Evolutionary conservation across 2,797 vertebrate genomes (phyloP), one percentile per base, ranked within the genome.

Genomic region (Acipenser transmontanus): DNA sequence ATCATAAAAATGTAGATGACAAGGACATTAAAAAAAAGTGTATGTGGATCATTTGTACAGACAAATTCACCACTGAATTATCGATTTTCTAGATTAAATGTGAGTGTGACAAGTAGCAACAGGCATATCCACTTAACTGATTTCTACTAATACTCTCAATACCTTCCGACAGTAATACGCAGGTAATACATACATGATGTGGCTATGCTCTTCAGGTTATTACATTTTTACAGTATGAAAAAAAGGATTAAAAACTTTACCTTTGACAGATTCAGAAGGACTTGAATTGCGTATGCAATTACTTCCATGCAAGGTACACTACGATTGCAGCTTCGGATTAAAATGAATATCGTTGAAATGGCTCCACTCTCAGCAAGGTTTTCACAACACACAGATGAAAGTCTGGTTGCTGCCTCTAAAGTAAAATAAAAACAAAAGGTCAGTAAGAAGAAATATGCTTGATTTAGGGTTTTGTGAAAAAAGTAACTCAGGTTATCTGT

Each of bases 241-340:
- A 57, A 57, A 7, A 57, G 14, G 12, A 47, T 13, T 47, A 2
- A 7, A 34, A 63, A 54, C 64, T 47, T 48, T 89, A 99, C 97
- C 93, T 98, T 99, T 64, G 96, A 94, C 17, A 99, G 85, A 78
- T 99, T 97, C 66, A 98, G 93, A 65, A 99, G 90, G 74, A 99
- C 89, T 81, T 98, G 95, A 51, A 96, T 72, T 63, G 95, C 91
- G 47, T 84, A 88, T 68, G 80, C 91, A 80, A 98, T 95, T 71
- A 95, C 89, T 48, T 98, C 95, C 95, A 97, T 98, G 73, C 94
- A 96, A 0, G 97, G 95, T 54, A 97, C 84, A 7, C 97, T 99
- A 47, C 96, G 83, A 82, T 99, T 99, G 80, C 97, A 99, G 74
- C 91, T 92, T 70, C 89, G 90, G 71, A 99, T 96, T 70, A 98